These are phyloP conservation scores for Egretta garzetta DNA, from an alignment of 2,113 vertebrate genomes.

Conservation along the genomic window DNA sequence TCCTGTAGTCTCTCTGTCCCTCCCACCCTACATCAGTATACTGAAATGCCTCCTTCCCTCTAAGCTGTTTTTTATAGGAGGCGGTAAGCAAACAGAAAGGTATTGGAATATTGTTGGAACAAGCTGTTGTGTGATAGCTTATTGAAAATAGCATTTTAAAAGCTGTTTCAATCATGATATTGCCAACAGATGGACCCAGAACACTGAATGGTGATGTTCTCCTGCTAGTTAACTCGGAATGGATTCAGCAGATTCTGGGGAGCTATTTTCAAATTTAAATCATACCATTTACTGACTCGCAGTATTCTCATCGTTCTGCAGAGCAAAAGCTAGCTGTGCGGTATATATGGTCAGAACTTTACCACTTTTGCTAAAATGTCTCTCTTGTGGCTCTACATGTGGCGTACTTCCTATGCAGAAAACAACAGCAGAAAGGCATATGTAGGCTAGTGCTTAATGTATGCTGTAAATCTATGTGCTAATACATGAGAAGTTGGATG, in stretches of 20 bases:
- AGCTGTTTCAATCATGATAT: constrained; percentile 72
- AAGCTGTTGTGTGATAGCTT: constrained; percentile 78
- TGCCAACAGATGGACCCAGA: constrained; percentile 81
- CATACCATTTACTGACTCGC: constrained; percentile 31
- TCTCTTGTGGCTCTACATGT: background rate
- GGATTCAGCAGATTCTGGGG: constrained; percentile 41
- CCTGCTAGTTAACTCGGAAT: constrained; percentile 70
- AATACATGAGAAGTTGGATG: background rate
- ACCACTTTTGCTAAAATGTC: background rate
- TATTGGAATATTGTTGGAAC: constrained; percentile 77
- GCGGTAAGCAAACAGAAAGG: constrained; percentile 69
- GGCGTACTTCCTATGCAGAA: background rate
- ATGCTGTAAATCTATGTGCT: background rate
- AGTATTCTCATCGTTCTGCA: background rate
- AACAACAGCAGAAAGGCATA: background rate
- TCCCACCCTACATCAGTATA: background rate
- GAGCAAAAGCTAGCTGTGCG: background rate
- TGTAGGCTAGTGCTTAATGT: background rate
- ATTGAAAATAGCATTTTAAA: constrained; percentile 77
- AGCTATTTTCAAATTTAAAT: constrained; percentile 53
- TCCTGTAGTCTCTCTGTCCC: constrained; percentile 15
- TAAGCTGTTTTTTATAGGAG: constrained; percentile 69
- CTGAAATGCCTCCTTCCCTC: constrained; percentile 46
- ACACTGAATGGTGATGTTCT: constrained; percentile 71
- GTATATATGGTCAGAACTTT: background rate